Evolutionary conservation across 2,113 vertebrate genomes (phyloP), one percentile per base, ranked within the genome.

Genomic region (Taxidea taxus): DNA sequence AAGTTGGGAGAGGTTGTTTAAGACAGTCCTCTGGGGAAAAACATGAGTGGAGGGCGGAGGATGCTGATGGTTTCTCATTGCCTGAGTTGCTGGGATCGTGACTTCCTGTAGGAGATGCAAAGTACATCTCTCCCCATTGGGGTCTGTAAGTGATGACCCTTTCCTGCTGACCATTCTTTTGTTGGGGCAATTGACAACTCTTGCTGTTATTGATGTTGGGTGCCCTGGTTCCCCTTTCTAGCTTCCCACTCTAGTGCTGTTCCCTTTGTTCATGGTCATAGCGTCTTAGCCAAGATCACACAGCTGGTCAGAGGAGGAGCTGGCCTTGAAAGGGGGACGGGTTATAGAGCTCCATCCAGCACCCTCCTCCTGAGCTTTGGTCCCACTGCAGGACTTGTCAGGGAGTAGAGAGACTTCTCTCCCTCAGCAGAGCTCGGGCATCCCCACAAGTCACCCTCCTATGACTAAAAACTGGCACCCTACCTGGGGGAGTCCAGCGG

Each of bases 381-480:
- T 4, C 34, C 25, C 23, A 56, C 9, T 8, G 31, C 37, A 85
- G 20, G 39, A 49, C 29, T n/a, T 58, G 16, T 25, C n/a, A 47
- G 10, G 29, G 9, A 77, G 23, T 16, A 1, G 8, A 39, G 27
- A 3, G 29, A 34, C 47, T 66, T 42, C 12, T 25, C 16, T 72
- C 44, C 7, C 34, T 51, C 60, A 29, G 4, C 62, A 12, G 6
- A 42, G 39, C 39, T 70, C 9, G 4, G 4, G 34, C 1, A 6
- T 12, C 18, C 31, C 37, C 2, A 0, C 8, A 4, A 4, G 34
- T 49, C 0, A 7, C 34, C 39, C 5, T 58, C 14, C 44, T 27
- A 2, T 27, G 34, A 4, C 27, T 7, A 39, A 27, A 91, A 91
- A 51, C 39, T 6, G 10, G 6, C 6, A 12, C n/a, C 34, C 51